These are phyloP conservation scores for Chloroceryle amazona DNA, from an alignment of 2,797 vertebrate species.

Conservation along the genomic window DNA sequence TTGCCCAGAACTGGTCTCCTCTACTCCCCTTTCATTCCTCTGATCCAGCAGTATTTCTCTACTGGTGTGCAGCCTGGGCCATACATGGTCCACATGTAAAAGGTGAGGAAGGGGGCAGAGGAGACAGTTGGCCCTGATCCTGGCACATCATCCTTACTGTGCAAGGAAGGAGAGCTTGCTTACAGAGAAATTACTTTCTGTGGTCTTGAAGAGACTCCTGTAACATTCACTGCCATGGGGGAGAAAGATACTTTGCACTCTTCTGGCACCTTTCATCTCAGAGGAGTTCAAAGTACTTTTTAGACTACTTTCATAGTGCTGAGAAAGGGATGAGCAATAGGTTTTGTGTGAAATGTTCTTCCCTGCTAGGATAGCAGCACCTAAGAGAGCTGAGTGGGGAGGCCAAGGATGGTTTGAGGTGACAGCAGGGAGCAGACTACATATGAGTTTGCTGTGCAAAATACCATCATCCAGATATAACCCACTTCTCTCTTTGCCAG, in stretches of 20 bases:
- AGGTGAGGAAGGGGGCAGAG: neutral
- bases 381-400: neutral
- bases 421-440: neutral
- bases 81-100: fast-evolving
- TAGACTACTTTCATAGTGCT: neutral
- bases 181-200: neutral
- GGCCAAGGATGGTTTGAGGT: neutral
- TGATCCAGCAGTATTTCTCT: neutral
- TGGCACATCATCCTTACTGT: neutral
- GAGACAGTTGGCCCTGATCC: neutral
- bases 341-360: neutral
- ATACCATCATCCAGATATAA: neutral
- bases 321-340: neutral
- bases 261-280: neutral
- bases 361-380: neutral
- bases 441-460: neutral
- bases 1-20: neutral
- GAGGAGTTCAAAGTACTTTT: neutral
- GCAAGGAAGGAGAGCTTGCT: neutral
- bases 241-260: neutral
- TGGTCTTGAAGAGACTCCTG: fast-evolving
- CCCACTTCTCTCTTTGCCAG: neutral
- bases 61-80: neutral
- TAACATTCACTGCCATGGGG: neutral
- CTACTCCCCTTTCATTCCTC: neutral